A percentile compares a stretch with the other conserved stretches of the same genome.
These are phyloP conservation scores for Tenualosa ilisha DNA, from an alignment of 2,797 vertebrate species.

Conservation along the genomic window DNA sequence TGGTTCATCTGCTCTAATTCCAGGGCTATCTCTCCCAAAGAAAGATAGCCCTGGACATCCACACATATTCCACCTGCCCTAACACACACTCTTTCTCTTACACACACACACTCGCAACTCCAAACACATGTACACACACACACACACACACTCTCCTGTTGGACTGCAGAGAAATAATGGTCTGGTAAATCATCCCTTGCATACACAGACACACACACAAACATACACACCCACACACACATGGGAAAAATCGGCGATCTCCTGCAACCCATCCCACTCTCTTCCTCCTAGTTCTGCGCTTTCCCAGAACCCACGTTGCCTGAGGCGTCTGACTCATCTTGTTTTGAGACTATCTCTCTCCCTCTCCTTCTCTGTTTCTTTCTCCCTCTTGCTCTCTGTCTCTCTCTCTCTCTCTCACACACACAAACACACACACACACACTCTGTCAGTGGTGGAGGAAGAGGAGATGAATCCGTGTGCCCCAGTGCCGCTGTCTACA, in stretches of 20 bases:
- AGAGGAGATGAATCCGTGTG: background rate
- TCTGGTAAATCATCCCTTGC: background rate
- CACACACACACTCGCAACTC: background rate
- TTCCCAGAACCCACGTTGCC: background rate
- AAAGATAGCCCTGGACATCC: background rate
- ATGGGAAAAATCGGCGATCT: background rate
- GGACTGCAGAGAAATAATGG: background rate
- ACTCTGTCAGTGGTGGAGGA: background rate
- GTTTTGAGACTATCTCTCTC: slow-evolving; percentile 23
- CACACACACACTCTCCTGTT: background rate
- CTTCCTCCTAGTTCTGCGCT: background rate
- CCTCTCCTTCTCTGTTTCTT: slow-evolving; percentile 31
- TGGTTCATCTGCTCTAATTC: background rate
- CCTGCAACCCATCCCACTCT: background rate
- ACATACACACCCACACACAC: slow-evolving; percentile 11
- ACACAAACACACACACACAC: background rate
- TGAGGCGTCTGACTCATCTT: slow-evolving; percentile 7
- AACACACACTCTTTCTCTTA: background rate
- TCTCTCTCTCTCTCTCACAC: background rate
- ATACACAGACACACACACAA: slow-evolving; percentile 6
- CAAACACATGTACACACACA: background rate
- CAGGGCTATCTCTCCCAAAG: background rate
- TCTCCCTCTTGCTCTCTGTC: slow-evolving; percentile 13
- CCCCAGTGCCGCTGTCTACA: background rate
- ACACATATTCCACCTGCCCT: background rate